A percentile compares a stretch with the other conserved stretches of the same genome.
Conservation (phyloP, 2,888 invertebrate genomes). For the Eupeodes luniger region DNA sequence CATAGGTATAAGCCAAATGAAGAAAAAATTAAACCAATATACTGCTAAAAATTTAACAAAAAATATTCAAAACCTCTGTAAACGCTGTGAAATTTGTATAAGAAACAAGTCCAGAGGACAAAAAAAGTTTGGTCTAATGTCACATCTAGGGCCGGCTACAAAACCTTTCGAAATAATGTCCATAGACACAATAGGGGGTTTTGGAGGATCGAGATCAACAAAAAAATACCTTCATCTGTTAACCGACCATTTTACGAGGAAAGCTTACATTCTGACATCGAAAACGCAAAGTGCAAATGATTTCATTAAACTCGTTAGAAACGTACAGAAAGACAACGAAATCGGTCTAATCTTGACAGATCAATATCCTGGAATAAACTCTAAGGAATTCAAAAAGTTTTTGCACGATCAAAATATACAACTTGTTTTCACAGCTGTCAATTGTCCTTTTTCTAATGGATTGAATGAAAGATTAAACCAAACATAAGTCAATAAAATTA, state of each 20-base stretch:
- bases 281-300: constrained; percentile 77
- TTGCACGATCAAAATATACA: constrained; percentile 68
- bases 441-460: constrained; percentile 64
- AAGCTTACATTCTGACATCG: constrained; percentile 78
- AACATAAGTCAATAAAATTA: no score
- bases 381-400: constrained; percentile 79
- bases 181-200: constrained; percentile 79
- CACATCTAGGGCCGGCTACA: no score
- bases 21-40: no score
- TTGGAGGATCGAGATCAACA: constrained; percentile 79
- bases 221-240: constrained; percentile 79
- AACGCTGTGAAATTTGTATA: no score
- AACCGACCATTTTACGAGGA: constrained; percentile 79
- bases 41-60: no score
- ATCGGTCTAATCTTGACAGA: constrained; percentile 1
- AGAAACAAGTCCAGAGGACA: no score
- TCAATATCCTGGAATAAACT: constrained; percentile 76
- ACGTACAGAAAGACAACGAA: neutral
- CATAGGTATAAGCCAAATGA: no score
- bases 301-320: constrained; percentile 53
- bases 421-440: constrained; percentile 66
- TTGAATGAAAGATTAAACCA: constrained; percentile 7
- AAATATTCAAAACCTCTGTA: no score
- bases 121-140: no score
- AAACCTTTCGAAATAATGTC: constrained; percentile 58